Evolutionary conservation across 2,113 vertebrate genomes (phyloP).

Genomic region (Gnathonemus longibarbis): DNA sequence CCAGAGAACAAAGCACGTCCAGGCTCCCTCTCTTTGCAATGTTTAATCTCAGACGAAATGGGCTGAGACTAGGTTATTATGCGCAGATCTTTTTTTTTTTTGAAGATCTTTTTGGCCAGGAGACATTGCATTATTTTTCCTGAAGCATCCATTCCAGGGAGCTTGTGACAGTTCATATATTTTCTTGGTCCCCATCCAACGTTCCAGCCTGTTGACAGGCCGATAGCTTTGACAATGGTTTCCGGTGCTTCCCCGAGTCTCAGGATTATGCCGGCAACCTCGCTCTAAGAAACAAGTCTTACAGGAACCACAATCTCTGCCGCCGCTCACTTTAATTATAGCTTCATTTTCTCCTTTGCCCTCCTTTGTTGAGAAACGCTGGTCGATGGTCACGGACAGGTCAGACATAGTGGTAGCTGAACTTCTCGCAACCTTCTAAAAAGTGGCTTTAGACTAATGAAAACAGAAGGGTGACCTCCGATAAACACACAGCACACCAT

Average conservation of each 20-base stretch:
- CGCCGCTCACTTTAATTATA: not conserved
- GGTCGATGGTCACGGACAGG: not conserved
- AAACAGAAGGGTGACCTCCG: not conserved
- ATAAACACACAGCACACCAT: not conserved
- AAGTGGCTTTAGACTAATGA: not conserved
- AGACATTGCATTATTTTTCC: conserved; percentile 2
- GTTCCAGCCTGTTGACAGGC: not conserved
- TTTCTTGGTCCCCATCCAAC: not conserved
- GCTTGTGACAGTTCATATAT: conserved; percentile 2
- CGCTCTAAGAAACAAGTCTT: not conserved
- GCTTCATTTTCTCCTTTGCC: not conserved
- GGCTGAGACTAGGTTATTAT: conserved; percentile 3
- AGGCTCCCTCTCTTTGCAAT: not conserved
- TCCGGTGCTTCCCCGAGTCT: not conserved
- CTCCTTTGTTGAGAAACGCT: not conserved
- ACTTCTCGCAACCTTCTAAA: not conserved
- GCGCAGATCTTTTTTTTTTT: not conserved
- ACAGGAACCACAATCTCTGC: not conserved
- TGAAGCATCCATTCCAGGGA: not conserved
- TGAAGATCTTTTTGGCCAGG: not conserved
- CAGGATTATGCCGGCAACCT: not conserved
- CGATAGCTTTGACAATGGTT: not conserved
- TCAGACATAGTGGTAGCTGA: not conserved
- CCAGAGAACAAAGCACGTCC: not conserved
- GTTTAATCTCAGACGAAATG: not conserved